These are phyloP conservation scores for Lepidonotus clava DNA, from an alignment of 2,888 invertebrate species.

Conservation along the genomic window DNA sequence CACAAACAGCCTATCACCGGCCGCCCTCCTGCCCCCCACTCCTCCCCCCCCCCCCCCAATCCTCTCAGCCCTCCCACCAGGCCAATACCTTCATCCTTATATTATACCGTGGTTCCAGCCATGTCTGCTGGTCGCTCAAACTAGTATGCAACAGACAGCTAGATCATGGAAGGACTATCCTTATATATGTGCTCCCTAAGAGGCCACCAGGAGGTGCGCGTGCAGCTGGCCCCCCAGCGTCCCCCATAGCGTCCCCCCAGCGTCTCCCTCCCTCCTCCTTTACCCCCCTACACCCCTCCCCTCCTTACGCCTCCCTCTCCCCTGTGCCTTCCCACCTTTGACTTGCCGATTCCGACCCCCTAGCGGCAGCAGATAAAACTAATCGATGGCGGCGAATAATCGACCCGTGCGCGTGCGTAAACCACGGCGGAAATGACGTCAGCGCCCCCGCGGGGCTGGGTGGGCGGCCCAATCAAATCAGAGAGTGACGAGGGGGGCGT, in stretches of 20 bases:
- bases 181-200: too few species aligned
- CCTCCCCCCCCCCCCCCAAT: neutral
- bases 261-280: neutral
- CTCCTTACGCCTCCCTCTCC: neutral
- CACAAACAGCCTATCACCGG: slow-evolving; percentile 37
- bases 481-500: neutral
- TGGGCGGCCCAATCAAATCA: neutral
- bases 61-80: neutral
- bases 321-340: slow-evolving; percentile 38
- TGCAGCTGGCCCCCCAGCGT: too few species aligned
- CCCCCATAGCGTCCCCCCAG: neutral
- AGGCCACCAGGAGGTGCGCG: too few species aligned
- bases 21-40: neutral
- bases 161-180: too few species aligned
- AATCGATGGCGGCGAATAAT: slow-evolving; percentile 47
- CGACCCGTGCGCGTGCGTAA: slow-evolving; percentile 43
- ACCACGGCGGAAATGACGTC: slow-evolving; percentile 21
- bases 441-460: neutral
- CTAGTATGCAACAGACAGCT: too few species aligned
- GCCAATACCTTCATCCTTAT: too few species aligned
- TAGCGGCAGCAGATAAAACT: slow-evolving; percentile 49
- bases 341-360: slow-evolving; percentile 42
- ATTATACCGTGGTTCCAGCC: too few species aligned
- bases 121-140: too few species aligned
- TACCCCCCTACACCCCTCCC: neutral